Evolutionary conservation across 2,113 vertebrate species (phyloP).

Genomic region (Sapayoa aenigma): DNA sequence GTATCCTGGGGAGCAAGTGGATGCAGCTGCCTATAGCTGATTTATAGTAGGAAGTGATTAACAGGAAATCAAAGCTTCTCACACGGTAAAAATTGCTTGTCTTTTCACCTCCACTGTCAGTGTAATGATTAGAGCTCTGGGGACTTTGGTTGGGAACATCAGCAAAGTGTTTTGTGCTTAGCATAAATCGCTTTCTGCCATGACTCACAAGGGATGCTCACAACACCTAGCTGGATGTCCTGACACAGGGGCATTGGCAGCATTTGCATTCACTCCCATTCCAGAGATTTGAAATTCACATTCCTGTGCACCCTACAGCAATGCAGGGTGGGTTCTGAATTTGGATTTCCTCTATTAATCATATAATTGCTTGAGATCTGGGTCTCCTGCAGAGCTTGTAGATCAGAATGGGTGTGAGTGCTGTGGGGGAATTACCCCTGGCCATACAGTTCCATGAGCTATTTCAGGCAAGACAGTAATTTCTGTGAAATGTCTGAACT

Average conservation of each 20-base stretch:
- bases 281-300: not conserved
- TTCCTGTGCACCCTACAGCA: not conserved
- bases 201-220: not conserved
- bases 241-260: not conserved
- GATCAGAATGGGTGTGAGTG: not conserved
- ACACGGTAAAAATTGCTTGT: constrained; percentile 32
- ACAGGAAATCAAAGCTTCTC: constrained; percentile 58
- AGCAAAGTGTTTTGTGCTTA: not conserved
- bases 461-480: not conserved
- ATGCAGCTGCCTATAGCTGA: constrained; percentile 72
- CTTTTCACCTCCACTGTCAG: constrained; percentile 28
- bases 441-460: rapidly evolving
- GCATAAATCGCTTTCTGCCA: not conserved
- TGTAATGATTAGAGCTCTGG: constrained; percentile 35
- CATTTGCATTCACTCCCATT: not conserved
- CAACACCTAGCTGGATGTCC: not conserved
- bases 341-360: not conserved
- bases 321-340: rapidly evolving
- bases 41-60: constrained; percentile 75
- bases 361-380: not conserved
- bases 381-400: not conserved
- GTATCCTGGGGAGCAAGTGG: constrained; percentile 47
- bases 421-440: not conserved
- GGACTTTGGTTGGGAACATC: not conserved
- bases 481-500: not conserved